A percentile compares a stretch with the other conserved stretches of the same genome.
Evolutionary conservation across 2,797 vertebrate species (phyloP).

Genomic region (Silurus aristotelis): DNA sequence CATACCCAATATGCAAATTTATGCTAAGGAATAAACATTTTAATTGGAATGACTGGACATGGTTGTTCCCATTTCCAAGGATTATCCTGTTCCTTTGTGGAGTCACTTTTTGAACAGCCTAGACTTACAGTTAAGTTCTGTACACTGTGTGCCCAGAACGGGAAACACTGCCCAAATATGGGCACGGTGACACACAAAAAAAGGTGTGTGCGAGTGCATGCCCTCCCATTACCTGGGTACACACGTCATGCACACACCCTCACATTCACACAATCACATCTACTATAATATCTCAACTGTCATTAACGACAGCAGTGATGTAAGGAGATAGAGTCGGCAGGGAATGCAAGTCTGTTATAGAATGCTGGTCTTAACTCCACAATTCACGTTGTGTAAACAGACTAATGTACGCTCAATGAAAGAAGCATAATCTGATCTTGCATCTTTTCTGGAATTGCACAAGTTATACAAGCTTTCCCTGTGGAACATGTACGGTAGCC

Average conservation of each 20-base stretch:
- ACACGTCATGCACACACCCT: constrained; percentile 52
- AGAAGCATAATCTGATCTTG: constrained; percentile 47
- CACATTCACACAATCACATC: constrained; percentile 24
- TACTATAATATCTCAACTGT: constrained; percentile 48
- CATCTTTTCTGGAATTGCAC: constrained; percentile 55
- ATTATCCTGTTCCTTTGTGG: constrained; percentile 72
- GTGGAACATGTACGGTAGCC: constrained; percentile 43
- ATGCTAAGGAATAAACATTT: not conserved
- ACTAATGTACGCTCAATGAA: constrained; percentile 58
- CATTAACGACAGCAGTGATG: constrained; percentile 49
- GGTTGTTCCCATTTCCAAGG: constrained; percentile 60
- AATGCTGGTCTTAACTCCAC: constrained; percentile 54
- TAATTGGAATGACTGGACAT: not conserved
- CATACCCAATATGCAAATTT: not conserved
- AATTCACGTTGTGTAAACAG: constrained; percentile 67
- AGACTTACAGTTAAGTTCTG: constrained; percentile 70
- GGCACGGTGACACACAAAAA: constrained; percentile 65
- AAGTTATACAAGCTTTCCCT: constrained; percentile 46
- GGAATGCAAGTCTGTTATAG: constrained; percentile 58
- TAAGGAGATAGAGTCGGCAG: constrained; percentile 58
- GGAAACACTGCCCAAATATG: constrained; percentile 78
- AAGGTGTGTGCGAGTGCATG: constrained; percentile 68
- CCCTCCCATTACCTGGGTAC: constrained; percentile 62
- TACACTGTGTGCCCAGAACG: constrained; percentile 69
- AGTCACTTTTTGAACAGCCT: constrained; percentile 53